Conservation (phyloP, 1,140 invertebrate species). For the Argopecten irradians region DNA sequence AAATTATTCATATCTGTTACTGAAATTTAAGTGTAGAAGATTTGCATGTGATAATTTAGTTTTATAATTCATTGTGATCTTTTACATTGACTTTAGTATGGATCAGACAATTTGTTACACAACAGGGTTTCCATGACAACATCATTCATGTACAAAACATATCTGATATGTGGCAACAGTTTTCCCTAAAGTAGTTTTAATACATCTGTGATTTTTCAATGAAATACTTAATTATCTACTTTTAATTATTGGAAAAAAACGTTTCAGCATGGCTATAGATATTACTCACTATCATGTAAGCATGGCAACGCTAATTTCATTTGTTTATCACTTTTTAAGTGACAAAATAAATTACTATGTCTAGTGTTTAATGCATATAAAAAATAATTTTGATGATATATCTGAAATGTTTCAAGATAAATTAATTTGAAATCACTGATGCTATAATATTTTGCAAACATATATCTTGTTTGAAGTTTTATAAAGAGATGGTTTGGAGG, state of each 20-base stretch:
- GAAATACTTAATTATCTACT: not conserved
- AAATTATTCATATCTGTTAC: not conserved
- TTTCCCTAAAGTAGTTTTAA: not conserved
- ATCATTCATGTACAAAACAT: not conserved
- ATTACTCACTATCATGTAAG: not conserved
- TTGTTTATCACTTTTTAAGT: not conserved
- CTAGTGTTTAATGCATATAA: too few species aligned
- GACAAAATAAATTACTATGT: too few species aligned
- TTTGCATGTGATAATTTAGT: not conserved
- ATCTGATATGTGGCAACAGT: too few species aligned
- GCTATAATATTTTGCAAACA: not conserved
- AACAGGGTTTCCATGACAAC: not conserved
- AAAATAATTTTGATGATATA: not conserved
- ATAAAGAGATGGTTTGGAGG: not conserved
- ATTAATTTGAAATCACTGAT: not conserved
- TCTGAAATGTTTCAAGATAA: not conserved
- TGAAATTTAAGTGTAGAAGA: not conserved
- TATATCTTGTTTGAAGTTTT: not conserved
- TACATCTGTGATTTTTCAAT: not conserved
- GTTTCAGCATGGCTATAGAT: not conserved
- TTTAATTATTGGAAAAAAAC: not conserved
- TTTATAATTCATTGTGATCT: not conserved
- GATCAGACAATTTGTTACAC: not conserved
- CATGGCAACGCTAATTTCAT: not conserved
- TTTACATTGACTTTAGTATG: not conserved